Base-by-base conservation (phyloP, 2,888 invertebrate species). In the Craniophora ligustri region DNA sequence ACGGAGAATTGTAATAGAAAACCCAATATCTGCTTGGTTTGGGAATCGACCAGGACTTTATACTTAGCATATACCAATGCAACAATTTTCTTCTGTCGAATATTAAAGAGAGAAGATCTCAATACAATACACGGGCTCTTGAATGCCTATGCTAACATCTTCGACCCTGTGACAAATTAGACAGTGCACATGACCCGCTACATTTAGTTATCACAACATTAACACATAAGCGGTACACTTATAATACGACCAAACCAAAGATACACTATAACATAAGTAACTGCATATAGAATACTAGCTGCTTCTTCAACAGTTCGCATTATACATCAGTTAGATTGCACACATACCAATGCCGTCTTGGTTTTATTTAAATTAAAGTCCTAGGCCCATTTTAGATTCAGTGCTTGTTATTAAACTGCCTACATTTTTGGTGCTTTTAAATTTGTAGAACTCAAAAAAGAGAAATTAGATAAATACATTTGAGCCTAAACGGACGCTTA, bases 191-290 rank as follows among this genome's bases (percentile, higher is more conserved):
- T 67, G 78, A 68, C 79, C 80, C 56, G 76, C 61, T 71, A 63
- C 11, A 45, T 36, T 41, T 62, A 40, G 36, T 79, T 78, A 77
- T 60, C 80, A 49, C 18, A n/a, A 66, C 34, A 67, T 82, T 81
- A 81, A 63, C 75, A 66, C 72, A 28, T 71, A 53, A 32, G 65
- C 53, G 79, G 69, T 70, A 80, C 26, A 48, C 46, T 53, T 23
- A 41, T 0, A 16, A 30, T 31, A 26, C 49, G 51, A 56, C 11
- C 10, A 26, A 5, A 44, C 32, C 8, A 3, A 32, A 49, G 26
- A 42, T 38, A 3, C 16, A 34, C 8, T 44, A 21, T 30, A 30
- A 47, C n/a, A 5, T 5, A 31, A 1, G 15, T 10, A 34, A 32
- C 15, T 15, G 2, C 0, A 1, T 8, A 2, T 7, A 10, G 30